Base-by-base conservation (phyloP, 1,140 invertebrate species). In the Drosophila auraria region DNA sequence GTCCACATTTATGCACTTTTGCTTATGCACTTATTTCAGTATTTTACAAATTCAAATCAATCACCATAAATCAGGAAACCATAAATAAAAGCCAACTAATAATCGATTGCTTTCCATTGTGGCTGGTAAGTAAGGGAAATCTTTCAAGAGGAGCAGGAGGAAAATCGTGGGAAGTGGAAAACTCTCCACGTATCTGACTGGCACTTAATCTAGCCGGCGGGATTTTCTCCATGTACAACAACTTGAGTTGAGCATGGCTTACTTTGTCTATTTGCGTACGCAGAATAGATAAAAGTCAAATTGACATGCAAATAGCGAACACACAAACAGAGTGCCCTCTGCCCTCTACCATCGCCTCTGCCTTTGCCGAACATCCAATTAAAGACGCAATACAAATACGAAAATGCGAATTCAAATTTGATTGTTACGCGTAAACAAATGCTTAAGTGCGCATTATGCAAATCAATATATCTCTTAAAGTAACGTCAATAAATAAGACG, bases 341-440 rank as follows among this genome's bases (percentile, higher is more conserved):
- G 64, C 20, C 53, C 33, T 14, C 53, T 15, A 20, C 20, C 20
- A 20, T 20, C 20, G 53, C 66, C 53, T 63, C 51, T 68, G 64
- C 53, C 33, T 14, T 33, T n/a, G 54, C 53, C 66, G 68, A 87
- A 89, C 84, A 89, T 89, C 84, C 84, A 89, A 89, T 89, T 89
- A 89, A 89, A 89, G 81, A 59, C 70, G 66, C 61, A 87, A 80
- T 80, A 80, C 83, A 83, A 87, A 87, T 83, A 82, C 63, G 83
- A 83, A 80, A 89, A 87, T 89, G 66, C 70, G 84, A 90, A 89
- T 86, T 89, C 87, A 89, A 89, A 89, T 89, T 89, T 90, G 86
- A 89, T 89, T 89, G 86, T 89, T 90, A 81, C 86, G 86, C 86
- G 87, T 89, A 89, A 89, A 89, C 86, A 89, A 89, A 89, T 90